A percentile compares a stretch with the other conserved stretches of the same genome.
phyloP scores from a whole-genome alignment of 2,888 invertebrate species.

The Galerucella nymphaeae region DNA sequence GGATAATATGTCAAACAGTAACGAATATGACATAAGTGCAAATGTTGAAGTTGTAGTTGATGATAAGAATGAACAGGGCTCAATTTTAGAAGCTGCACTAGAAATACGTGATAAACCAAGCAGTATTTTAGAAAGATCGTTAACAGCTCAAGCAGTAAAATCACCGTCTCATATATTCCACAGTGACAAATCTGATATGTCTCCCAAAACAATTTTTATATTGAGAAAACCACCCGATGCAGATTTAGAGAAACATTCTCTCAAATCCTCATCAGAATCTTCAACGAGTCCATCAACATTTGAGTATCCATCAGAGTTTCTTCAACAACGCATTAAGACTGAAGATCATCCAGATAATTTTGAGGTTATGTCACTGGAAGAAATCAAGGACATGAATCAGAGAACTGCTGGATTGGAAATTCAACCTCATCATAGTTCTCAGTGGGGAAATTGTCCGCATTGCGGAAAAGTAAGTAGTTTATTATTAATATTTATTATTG shows the following conservation, averaged over 20 bases:
- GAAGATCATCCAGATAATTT: constrained; percentile 53
- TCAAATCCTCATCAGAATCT: constrained; percentile 47
- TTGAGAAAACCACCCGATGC: constrained; percentile 56
- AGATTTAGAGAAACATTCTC: constrained; percentile 47
- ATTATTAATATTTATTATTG: too few relatives aligned
- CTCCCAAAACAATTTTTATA: constrained; percentile 56
- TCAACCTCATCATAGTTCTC: constrained; percentile 62
- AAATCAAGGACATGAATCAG: constrained; percentile 44
- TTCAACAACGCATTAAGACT: constrained; percentile 56
- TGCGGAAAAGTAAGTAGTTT: constrained; percentile 68
- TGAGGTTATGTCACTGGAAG: constrained; percentile 47
- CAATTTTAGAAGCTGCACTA: constrained; percentile 61
- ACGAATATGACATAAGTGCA: constrained; percentile 49
- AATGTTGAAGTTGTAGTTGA: constrained; percentile 54
- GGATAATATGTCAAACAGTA: constrained; percentile 38
- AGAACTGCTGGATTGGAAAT: constrained; percentile 43
- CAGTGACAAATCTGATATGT: constrained; percentile 51
- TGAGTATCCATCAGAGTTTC: constrained; percentile 55
- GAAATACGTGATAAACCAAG: constrained; percentile 58
- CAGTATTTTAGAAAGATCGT: constrained; percentile 62
- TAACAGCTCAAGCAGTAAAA: constrained; percentile 56
- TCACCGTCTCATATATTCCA: constrained; percentile 50
- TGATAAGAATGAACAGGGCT: constrained; percentile 54
- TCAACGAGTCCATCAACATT: constrained; percentile 54
- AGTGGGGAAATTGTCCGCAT: constrained; percentile 75